A percentile compares a stretch with the other conserved stretches of the same genome.
phyloP scores from a whole-genome alignment of 2,797 vertebrate species.

The Ara ararauna region DNA sequence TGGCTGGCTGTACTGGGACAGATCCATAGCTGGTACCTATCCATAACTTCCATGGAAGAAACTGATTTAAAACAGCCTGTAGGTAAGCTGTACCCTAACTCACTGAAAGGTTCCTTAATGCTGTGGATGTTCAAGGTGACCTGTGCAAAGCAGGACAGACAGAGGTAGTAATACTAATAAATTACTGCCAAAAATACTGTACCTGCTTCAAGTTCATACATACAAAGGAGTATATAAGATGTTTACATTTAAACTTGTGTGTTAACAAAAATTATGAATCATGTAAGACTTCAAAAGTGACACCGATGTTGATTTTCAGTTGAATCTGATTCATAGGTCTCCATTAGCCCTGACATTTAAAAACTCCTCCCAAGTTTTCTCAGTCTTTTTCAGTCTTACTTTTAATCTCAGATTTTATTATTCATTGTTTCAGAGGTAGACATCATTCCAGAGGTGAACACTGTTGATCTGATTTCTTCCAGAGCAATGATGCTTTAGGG shows the following conservation, averaged over 20 bases:
- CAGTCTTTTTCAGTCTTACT: background rate
- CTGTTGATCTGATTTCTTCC: background rate
- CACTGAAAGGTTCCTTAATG: background rate
- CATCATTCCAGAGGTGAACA: background rate
- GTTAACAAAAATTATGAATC: background rate
- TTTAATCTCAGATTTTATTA: background rate
- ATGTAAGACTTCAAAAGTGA: background rate
- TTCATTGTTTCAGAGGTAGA: background rate
- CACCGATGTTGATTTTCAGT: background rate
- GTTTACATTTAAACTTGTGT: background rate
- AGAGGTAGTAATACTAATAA: background rate
- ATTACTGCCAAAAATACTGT: background rate
- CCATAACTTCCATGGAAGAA: background rate
- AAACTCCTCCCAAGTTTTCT: background rate
- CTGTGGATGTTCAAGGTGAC: background rate
- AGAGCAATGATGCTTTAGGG: background rate
- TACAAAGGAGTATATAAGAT: background rate
- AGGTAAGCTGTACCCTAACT: background rate
- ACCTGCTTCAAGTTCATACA: background rate
- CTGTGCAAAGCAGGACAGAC: background rate
- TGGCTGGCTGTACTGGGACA: background rate
- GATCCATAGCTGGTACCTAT: background rate
- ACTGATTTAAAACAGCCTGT: background rate
- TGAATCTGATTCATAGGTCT: background rate
- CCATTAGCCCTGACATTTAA: background rate